These are phyloP conservation scores for Sinhomidia bicolor DNA, from an alignment of 2,888 invertebrate species.

Conservation along the genomic window DNA sequence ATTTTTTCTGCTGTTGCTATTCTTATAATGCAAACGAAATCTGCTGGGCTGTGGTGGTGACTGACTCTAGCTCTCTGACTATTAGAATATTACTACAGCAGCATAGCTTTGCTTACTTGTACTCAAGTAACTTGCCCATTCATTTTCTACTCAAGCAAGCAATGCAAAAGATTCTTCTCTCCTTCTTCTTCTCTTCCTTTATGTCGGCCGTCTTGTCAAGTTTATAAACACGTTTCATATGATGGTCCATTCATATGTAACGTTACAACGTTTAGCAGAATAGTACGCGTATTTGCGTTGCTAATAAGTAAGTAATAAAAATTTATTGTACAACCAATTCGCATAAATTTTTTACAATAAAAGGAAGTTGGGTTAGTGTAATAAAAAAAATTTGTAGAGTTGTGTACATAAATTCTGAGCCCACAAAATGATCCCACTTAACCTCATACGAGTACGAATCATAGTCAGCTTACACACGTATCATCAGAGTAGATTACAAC, in stretches of 20 bases:
- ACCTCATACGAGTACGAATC: too few species aligned
- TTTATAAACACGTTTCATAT: constrained; percentile 65
- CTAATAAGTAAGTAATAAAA: background rate
- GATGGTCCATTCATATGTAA: constrained; percentile 44
- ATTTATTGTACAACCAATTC: constrained; percentile 5
- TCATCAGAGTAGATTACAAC: too few species aligned
- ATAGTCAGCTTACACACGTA: too few species aligned
- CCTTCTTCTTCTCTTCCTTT: constrained; percentile 18
- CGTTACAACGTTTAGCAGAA: background rate
- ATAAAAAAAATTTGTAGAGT: too few species aligned
- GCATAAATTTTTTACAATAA: background rate
- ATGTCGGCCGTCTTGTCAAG: constrained; percentile 40
- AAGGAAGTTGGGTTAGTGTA: background rate
- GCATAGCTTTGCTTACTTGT: background rate
- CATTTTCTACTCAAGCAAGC: background rate
- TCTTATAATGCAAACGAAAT: background rate
- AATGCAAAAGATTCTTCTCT: background rate
- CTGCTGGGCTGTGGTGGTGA: background rate
- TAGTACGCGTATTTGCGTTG: background rate
- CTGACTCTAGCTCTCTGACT: too few species aligned
- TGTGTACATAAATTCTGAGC: too few species aligned
- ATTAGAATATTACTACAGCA: too few species aligned
- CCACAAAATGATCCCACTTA: too few species aligned
- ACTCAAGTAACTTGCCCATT: background rate
- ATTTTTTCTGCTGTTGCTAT: background rate